Base-by-base conservation (phyloP, 1,140 invertebrate species). In the Sycophila sp. region DNA sequence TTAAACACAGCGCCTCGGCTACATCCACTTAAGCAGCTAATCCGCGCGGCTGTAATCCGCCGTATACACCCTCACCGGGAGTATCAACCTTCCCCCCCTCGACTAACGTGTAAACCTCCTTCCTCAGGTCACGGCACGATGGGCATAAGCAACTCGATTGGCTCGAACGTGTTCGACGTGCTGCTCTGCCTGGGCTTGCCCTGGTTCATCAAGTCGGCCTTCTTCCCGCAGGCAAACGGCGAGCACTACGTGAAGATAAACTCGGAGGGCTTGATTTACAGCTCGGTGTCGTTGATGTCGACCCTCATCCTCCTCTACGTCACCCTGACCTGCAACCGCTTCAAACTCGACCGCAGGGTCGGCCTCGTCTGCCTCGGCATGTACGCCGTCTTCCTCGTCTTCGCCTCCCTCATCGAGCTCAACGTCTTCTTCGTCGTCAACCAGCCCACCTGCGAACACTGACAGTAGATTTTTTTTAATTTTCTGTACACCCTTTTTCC, bases 91-190 rank as follows among this genome's bases (percentile, higher is more conserved):
- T n/a, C n/a, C n/a, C n/a, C n/a, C n/a, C n/a, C n/a, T n/a, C n/a
- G n/a, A n/a, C n/a, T n/a, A n/a, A n/a, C n/a, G n/a, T n/a, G n/a
- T n/a, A 19, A 1, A 19, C 40, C 7, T 40, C n/a, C 5, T 40
- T 40, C 38, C n/a, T n/a, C 78, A 94, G 94, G 93, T 71, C 90
- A 94, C 77, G 93, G 93, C 28, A 92, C 91, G 13, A 96, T 95
- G 94, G 94, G 94, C 4, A 92, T 96, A 72, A 93, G 92, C 81
- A 96, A 95, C 81, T 94, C 94, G 4, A 94, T 96, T 74, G 94
- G 94, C 10, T 95, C 94, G 5, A 96, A 96, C 76, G 94, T 94
- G 2, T 95, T 96, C 80, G 94, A 95, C 79, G 94, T 96, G 67
- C 85, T 96, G 15, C 84, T 96, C 4, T 96, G 94, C 76, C 86